A percentile compares a stretch with the other conserved stretches of the same genome.
Conservation (phyloP, 2,888 invertebrate species). For the Cerastoderma edule region DNA sequence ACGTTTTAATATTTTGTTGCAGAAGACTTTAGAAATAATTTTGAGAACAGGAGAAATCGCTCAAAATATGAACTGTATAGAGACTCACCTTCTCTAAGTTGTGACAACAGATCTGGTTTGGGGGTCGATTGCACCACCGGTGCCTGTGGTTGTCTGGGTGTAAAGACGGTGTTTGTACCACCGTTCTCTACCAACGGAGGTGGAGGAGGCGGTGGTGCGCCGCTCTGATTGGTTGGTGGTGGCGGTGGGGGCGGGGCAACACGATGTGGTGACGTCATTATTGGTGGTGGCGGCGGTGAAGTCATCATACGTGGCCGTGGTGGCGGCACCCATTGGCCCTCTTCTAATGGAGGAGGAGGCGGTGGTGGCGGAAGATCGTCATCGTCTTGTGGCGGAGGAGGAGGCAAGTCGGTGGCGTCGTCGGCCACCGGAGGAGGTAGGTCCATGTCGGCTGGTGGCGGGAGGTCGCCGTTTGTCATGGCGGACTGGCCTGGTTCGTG, state of each 20-base stretch:
- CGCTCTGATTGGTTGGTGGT: not conserved
- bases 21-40: not conserved
- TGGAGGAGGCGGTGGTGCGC: conserved; percentile 9
- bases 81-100: conserved; percentile 8
- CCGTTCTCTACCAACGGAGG: not conserved
- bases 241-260: not conserved
- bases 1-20: not conserved
- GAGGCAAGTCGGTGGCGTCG: conserved; percentile 38
- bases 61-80: not conserved
- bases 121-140: not conserved
- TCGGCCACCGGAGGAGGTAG: conserved; percentile 7
- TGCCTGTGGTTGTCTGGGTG: not conserved
- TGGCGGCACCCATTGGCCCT: conserved; percentile 41
- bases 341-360: conserved; percentile 87
- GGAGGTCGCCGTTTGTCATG: conserved; percentile 42
- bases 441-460: conserved; percentile 68
- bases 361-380: too few species aligned
- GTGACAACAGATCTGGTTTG: conserved; percentile 14
- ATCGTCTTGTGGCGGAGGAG: too few species aligned
- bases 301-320: conserved; percentile 51
- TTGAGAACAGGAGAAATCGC: not conserved
- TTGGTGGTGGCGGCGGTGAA: conserved; percentile 23
- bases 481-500: conserved; percentile 25
- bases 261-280: not conserved
- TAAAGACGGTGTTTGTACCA: not conserved